Conservation (phyloP, 2,888 invertebrate species). For the Drosophila aldrichi region DNA sequence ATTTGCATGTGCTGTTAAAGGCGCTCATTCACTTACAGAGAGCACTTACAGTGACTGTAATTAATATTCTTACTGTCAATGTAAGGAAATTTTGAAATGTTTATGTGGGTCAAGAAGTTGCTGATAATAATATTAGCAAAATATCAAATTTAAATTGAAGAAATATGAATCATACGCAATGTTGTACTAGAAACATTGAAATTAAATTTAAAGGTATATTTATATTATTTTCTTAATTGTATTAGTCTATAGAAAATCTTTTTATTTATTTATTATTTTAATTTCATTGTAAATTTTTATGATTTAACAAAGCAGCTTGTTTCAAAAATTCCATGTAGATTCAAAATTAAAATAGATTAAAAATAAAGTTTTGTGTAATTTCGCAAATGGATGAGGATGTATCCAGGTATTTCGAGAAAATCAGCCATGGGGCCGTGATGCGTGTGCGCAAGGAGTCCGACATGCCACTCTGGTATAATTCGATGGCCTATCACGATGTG, state of each 20-base stretch:
- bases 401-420: slow-evolving; percentile 8
- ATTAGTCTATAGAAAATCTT: no score
- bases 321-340: background rate
- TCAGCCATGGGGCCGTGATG: slow-evolving; percentile 13
- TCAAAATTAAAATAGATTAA: no score
- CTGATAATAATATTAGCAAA: background rate
- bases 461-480: slow-evolving; percentile 85
- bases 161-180: slow-evolving; percentile 20
- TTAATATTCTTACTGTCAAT: background rate
- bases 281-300: no score
- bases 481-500: slow-evolving; percentile 93
- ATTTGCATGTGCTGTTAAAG: slow-evolving; percentile 33
- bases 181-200: background rate
- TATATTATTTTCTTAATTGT: no score
- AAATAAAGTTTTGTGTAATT: no score
- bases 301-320: background rate
- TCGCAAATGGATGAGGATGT: background rate
- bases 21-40: background rate
- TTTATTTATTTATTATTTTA: no score
- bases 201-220: no score
- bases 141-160: no score
- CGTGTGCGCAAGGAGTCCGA: slow-evolving; percentile 33
- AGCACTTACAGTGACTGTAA: background rate
- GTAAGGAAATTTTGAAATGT: background rate
- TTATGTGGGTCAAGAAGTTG: background rate